Conservation (phyloP, 2,113 vertebrate species). For the Speoplatyrhinus poulsoni region DNA sequence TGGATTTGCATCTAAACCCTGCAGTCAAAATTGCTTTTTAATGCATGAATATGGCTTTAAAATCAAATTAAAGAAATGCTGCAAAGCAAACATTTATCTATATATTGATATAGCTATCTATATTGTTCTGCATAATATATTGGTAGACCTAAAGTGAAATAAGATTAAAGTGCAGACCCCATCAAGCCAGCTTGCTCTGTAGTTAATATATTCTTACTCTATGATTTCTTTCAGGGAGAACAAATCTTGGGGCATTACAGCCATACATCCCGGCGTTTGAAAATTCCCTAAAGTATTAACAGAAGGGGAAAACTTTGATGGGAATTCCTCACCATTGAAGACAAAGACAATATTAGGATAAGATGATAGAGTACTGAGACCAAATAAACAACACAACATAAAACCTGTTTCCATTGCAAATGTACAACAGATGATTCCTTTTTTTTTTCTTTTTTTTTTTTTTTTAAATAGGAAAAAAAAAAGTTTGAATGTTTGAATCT, state of each 20-base stretch:
- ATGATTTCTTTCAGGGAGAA: constrained; percentile 99
- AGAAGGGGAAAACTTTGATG: constrained; percentile 99
- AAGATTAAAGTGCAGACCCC: constrained; percentile 89
- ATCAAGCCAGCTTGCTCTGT: constrained; percentile 99
- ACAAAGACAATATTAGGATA: constrained; percentile 99
- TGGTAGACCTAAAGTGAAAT: constrained; percentile 76
- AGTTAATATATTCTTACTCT: constrained; percentile 99
- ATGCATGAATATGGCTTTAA: constrained; percentile 92
- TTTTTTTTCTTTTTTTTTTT: constrained; percentile 29
- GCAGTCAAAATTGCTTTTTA: constrained; percentile 81
- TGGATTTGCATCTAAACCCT: constrained; percentile 87
- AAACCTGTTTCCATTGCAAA: constrained; percentile 85
- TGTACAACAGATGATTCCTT: constrained; percentile 67
- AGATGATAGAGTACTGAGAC: constrained; percentile 86
- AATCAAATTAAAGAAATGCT: constrained; percentile 84
- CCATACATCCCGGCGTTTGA: constrained; percentile 99
- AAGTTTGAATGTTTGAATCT: constrained; percentile 81
- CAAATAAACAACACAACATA: constrained; percentile 55
- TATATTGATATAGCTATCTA: constrained; percentile 45
- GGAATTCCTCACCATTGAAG: constrained; percentile 99
- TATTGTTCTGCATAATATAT: constrained; percentile 68
- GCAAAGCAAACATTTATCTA: constrained; percentile 73
- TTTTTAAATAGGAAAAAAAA: constrained; percentile 71
- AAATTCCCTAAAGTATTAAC: constrained; percentile 99
- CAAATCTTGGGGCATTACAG: constrained; percentile 99